phyloP scores from a whole-genome alignment of 2,797 vertebrate genomes.

The Danio kyathit region DNA sequence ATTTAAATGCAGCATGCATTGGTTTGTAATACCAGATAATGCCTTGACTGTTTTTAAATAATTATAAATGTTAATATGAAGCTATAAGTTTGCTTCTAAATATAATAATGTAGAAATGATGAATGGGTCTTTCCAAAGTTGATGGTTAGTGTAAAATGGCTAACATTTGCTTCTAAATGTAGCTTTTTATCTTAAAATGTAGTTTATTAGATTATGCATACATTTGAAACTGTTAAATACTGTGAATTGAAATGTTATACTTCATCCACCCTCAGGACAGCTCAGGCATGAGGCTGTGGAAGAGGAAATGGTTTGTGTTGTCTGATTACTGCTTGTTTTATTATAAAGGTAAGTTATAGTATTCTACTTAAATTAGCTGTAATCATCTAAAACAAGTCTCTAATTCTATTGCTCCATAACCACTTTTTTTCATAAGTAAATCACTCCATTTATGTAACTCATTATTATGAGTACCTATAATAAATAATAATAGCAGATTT shows the following conservation, averaged over 20 bases:
- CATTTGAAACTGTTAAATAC: not conserved
- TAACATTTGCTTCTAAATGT: not conserved
- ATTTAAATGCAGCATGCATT: conserved; percentile 9
- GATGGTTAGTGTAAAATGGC: not conserved
- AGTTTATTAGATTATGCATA: conserved; percentile 23
- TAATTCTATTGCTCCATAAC: not conserved
- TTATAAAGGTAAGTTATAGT: conserved; percentile 92
- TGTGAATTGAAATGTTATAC: conserved; percentile 46
- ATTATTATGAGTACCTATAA: not conserved
- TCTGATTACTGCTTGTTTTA: conserved; percentile 99
- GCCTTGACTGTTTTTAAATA: not conserved
- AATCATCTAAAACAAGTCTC: conserved; percentile 12
- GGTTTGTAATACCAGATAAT: not conserved
- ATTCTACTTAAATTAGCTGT: not conserved
- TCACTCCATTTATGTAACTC: not conserved
- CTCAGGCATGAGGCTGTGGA: conserved; percentile 98
- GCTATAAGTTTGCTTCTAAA: too few relatives aligned
- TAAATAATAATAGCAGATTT: not conserved
- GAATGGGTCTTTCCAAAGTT: not conserved
- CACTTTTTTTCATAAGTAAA: not conserved
- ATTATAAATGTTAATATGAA: not conserved
- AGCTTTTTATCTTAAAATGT: not conserved
- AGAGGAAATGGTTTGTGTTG: conserved; percentile 97
- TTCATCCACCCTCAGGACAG: conserved; percentile 87
- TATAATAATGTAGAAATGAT: not conserved